phyloP scores from a whole-genome alignment of 1,140 invertebrate species.

The Euschistus heros region DNA sequence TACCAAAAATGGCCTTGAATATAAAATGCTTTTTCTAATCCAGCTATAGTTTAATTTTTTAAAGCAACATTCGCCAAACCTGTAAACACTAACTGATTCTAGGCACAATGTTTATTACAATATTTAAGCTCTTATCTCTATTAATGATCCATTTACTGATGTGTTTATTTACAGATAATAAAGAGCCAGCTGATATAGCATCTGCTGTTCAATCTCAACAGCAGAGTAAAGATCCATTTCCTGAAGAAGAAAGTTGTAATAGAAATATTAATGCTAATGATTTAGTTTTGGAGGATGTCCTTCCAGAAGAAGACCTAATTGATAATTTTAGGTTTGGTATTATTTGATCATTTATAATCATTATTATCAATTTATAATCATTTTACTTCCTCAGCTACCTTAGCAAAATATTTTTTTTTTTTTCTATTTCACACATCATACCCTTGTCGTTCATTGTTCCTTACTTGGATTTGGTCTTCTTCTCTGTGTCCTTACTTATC shows the following conservation, averaged over 20 bases:
- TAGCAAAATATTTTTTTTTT: background rate
- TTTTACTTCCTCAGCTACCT: background rate
- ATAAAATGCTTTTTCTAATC: too few relatives aligned
- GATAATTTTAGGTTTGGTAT: slow-evolving; percentile 13
- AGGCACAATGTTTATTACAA: background rate
- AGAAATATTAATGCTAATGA: background rate
- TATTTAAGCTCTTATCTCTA: background rate
- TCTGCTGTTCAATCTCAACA: background rate
- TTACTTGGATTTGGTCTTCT: too few relatives aligned
- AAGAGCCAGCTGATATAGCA: background rate
- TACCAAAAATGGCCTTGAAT: too few relatives aligned
- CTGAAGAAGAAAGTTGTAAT: background rate
- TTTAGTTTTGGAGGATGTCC: background rate
- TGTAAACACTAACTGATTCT: background rate
- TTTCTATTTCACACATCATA: background rate
- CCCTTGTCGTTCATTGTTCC: too few relatives aligned
- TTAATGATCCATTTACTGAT: background rate
- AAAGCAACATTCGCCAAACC: background rate
- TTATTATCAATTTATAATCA: background rate
- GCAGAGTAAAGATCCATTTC: background rate
- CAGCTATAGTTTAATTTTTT: too few relatives aligned
- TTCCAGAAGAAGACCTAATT: slow-evolving; percentile 8
- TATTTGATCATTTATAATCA: background rate
- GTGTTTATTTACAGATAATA: background rate
- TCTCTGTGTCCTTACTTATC: too few relatives aligned